Evolutionary conservation across 2,888 invertebrate species (phyloP), one percentile per base, ranked within the genome.

Genomic region (Sesamia inferens): DNA sequence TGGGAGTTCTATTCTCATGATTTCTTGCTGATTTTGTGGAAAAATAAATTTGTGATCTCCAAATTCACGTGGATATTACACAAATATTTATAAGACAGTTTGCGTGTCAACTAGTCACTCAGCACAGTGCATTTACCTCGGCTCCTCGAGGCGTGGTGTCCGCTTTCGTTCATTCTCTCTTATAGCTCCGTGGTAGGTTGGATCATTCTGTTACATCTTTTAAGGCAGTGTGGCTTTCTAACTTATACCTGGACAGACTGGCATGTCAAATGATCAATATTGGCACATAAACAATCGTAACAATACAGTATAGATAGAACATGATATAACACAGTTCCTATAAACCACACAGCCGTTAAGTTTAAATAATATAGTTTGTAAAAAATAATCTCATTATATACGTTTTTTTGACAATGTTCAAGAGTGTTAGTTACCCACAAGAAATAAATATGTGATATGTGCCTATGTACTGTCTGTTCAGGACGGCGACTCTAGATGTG

Each of bases 221-320:
- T 91, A 92, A 93, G 94, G 95, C 95, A 93, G 95, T 96, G 95
- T 95, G 95, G 95, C 93, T 91, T 92, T 93, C 88, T 94, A 93
- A 92, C 89, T 91, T 93, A 91, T 87, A 95, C 96, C 96, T 96
- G 96, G 93, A 96, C 95, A 96, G 90, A 95, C 94, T 93, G 93
- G 92, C 94, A 94, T 92, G 90, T 89, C 89, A 91, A 88, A 91
- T 91, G 87, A 92, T 93, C 88, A 93, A 91, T 91, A 94, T 94
- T 90, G 92, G 87, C 92, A 93, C 90, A 91, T 86, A 88, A 90
- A 85, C 83, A 81, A 85, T 85, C 77, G 82, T 88, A 88, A 83
- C 72, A 84, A 71, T 84, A 77, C 74, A 87, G 76, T 80, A 74
- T 75, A 85, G 75, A 81, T 71, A 78, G 82, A 79, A 85, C 78